A percentile compares a stretch with the other conserved stretches of the same genome.
Evolutionary conservation across 2,113 vertebrate genomes (phyloP).

Genomic region (Syrrhaptes paradoxus): DNA sequence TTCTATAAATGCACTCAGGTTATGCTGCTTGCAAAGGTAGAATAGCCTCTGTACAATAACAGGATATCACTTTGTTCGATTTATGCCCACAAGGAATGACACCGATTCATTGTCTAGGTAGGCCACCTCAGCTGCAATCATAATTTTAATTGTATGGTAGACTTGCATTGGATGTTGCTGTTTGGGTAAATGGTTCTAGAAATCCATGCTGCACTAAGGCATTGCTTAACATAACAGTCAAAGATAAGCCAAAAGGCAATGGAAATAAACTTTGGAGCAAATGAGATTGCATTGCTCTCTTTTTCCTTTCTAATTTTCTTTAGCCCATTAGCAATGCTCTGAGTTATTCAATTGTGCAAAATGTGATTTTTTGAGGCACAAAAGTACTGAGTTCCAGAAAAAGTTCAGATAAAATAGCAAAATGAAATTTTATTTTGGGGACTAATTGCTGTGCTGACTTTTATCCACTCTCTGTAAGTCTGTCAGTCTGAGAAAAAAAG

Average conservation of each 20-base stretch:
- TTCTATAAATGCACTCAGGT: background rate
- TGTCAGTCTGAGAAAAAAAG: background rate
- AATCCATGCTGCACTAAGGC: background rate
- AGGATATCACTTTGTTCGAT: background rate
- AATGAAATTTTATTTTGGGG: background rate
- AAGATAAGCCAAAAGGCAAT: background rate
- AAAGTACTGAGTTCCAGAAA: background rate
- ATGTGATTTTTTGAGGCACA: background rate
- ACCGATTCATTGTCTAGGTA: background rate
- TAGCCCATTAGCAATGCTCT: background rate
- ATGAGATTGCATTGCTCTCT: background rate
- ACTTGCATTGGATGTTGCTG: background rate
- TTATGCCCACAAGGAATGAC: background rate
- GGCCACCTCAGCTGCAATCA: background rate
- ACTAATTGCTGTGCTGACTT: background rate
- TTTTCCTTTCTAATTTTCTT: background rate
- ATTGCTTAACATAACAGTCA: background rate
- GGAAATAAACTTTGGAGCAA: background rate
- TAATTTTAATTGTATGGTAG: background rate
- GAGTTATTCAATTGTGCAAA: background rate
- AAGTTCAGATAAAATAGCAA: background rate
- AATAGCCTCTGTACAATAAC: background rate
- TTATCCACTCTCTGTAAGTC: background rate
- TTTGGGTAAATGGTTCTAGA: background rate
- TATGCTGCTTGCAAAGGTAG: background rate